phyloP scores from a whole-genome alignment of 2,888 invertebrate species.

The Diploptera punctata region DNA sequence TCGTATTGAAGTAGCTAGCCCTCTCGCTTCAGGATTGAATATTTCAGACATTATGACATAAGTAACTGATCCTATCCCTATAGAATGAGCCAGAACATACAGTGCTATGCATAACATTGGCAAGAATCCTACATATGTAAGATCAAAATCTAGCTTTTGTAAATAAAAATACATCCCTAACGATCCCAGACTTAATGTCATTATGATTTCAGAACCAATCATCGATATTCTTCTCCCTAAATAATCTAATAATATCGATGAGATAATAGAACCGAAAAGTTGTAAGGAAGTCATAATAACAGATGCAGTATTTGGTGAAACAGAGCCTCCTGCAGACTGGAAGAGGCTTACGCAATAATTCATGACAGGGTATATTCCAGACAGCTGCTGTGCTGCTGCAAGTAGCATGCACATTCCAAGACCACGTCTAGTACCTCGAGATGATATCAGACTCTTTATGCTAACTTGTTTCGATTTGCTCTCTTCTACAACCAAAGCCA shows the following conservation, averaged over 20 bases:
- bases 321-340: background rate
- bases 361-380: background rate
- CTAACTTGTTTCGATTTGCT: background rate
- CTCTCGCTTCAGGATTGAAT: slow-evolving; percentile 18
- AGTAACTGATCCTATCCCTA: slow-evolving; percentile 23
- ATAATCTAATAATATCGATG: background rate
- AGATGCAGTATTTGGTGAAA: background rate
- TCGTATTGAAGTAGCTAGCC: slow-evolving; percentile 35
- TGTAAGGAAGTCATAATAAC: background rate
- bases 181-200: background rate
- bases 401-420: background rate
- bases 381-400: background rate
- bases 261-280: background rate
- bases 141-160: background rate
- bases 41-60: slow-evolving; percentile 31
- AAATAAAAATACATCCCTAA: background rate
- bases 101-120: background rate
- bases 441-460: background rate
- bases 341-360: background rate
- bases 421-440: background rate
- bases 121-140: background rate
- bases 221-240: background rate
- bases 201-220: background rate
- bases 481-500: background rate
- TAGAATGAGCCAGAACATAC: background rate